phyloP scores from a whole-genome alignment of 2,888 invertebrate species.

The Pyrochroa serraticornis region DNA sequence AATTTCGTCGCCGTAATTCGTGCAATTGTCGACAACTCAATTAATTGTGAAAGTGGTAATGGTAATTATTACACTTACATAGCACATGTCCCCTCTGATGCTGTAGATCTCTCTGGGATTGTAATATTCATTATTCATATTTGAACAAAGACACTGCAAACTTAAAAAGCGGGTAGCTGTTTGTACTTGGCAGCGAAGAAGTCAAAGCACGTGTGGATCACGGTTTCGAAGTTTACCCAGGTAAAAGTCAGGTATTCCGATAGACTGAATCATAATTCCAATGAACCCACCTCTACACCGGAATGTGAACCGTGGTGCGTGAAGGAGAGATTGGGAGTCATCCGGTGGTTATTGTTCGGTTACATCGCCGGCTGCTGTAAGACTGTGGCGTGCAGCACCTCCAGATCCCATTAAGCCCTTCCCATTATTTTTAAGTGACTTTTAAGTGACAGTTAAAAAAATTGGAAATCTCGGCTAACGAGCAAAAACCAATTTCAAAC shows the following conservation, averaged over 20 bases:
- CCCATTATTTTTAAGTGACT: constrained; percentile 41
- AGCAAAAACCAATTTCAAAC: no score
- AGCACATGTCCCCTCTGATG: constrained; percentile 46
- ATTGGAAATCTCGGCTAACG: constrained; percentile 3
- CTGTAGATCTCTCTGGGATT: constrained; percentile 43
- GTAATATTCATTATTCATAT: constrained; percentile 47
- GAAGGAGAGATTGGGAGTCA: constrained; percentile 20
- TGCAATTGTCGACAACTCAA: not conserved
- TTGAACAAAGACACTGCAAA: constrained; percentile 25
- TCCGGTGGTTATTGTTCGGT: no score
- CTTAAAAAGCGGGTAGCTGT: constrained; percentile 7
- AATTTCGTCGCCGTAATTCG: not conserved
- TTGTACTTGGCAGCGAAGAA: constrained; percentile 12
- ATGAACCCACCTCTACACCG: constrained; percentile 22
- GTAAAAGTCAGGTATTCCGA: constrained; percentile 24
- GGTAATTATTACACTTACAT: constrained; percentile 42
- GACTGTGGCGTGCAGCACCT: constrained; percentile 14
- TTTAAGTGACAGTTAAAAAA: constrained; percentile 9
- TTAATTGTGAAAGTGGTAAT: constrained; percentile 5
- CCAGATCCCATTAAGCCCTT: constrained; percentile 42
- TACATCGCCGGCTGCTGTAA: not conserved
- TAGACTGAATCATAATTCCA: constrained; percentile 31
- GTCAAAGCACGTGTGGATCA: constrained; percentile 19
- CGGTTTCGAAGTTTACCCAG: constrained; percentile 3
- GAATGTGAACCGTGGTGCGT: constrained; percentile 31